Percentiles rank a stretch among this genome's conserved stretches.
phyloP scores from a whole-genome alignment of 2,113 vertebrate genomes.

The Oryzias celebensis region DNA sequence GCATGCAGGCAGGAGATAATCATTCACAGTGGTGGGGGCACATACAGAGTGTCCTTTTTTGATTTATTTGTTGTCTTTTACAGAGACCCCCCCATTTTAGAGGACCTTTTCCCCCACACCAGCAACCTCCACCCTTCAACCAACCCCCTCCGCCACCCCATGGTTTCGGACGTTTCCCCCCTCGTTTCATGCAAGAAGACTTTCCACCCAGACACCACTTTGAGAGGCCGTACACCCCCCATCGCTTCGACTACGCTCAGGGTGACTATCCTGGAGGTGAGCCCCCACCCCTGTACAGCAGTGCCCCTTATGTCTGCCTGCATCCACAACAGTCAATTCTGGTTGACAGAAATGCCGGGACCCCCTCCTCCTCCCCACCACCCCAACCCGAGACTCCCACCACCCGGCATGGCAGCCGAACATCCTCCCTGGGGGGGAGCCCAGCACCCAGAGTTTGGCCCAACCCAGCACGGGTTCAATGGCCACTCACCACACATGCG shows the following conservation, averaged over 20 bases:
- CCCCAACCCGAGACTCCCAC: conserved; percentile 90
- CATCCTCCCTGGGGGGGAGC: conserved; percentile 93
- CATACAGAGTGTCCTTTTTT: no score
- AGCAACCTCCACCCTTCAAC: conserved; percentile 94
- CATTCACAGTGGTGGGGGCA: no score
- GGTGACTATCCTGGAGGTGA: conserved; percentile 91
- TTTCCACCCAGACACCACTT: conserved; percentile 95
- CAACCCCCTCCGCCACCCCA: conserved; percentile 95
- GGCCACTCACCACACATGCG: conserved; percentile 94
- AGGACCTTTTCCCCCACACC: conserved; percentile 93
- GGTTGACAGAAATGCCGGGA: conserved; percentile 85
- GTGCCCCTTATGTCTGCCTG: conserved; percentile 58
- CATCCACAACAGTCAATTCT: not conserved
- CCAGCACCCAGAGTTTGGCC: conserved; percentile 90
- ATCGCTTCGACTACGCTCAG: conserved; percentile 93
- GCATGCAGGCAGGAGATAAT: conserved; percentile 80
- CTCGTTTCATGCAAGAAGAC: conserved; percentile 97
- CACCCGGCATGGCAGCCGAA: conserved; percentile 86
- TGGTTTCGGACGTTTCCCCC: conserved; percentile 93
- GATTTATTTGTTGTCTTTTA: not conserved
- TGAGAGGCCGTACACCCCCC: conserved; percentile 89
- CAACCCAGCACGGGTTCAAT: conserved; percentile 93
- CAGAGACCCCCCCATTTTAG: conserved; percentile 93
- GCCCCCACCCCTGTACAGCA: not conserved
- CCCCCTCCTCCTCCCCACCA: conserved; percentile 95